phyloP scores from a whole-genome alignment of 2,797 vertebrate genomes.

The Pantherophis alleghaniensis region DNA sequence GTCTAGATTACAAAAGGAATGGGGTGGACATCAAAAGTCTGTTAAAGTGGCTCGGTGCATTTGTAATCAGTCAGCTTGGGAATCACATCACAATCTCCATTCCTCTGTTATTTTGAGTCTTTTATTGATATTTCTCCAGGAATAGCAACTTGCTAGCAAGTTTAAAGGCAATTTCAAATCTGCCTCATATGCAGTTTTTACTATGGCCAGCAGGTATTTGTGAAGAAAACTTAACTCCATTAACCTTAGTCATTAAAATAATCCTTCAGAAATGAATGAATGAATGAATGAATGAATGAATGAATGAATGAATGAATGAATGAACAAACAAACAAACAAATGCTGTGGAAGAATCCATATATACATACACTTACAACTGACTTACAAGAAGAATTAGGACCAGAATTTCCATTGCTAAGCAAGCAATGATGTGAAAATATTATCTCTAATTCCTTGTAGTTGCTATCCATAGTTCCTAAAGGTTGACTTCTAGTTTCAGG shows the following conservation, averaged over 20 bases:
- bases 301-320: too few species aligned
- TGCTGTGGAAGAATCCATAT: not conserved
- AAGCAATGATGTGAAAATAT: not conserved
- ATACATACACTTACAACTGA: too few species aligned
- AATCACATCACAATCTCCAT: not conserved
- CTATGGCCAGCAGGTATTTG: slow-evolving; percentile 12
- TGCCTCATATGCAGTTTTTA: slow-evolving; percentile 10
- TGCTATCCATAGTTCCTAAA: too few species aligned
- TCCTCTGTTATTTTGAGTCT: slow-evolving; percentile 32
- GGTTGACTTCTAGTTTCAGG: too few species aligned
- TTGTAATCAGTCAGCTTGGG: not conserved
- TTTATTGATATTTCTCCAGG: not conserved
- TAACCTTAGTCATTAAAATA: slow-evolving; percentile 33
- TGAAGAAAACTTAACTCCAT: slow-evolving; percentile 8
- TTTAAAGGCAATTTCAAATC: slow-evolving; percentile 26
- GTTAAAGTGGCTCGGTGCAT: not conserved
- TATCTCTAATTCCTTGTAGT: too few species aligned
- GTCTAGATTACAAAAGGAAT: not conserved
- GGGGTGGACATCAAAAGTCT: not conserved
- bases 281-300: too few species aligned
- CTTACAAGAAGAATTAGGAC: too few species aligned
- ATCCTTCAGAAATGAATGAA: not conserved
- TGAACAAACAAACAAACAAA: too few species aligned
- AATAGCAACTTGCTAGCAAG: slow-evolving; percentile 9
- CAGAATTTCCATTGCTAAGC: too few species aligned